A percentile compares a stretch with the other conserved stretches of the same genome.
Conservation (phyloP, 2,113 vertebrate genomes). For the Chelonoidis abingdonii region DNA sequence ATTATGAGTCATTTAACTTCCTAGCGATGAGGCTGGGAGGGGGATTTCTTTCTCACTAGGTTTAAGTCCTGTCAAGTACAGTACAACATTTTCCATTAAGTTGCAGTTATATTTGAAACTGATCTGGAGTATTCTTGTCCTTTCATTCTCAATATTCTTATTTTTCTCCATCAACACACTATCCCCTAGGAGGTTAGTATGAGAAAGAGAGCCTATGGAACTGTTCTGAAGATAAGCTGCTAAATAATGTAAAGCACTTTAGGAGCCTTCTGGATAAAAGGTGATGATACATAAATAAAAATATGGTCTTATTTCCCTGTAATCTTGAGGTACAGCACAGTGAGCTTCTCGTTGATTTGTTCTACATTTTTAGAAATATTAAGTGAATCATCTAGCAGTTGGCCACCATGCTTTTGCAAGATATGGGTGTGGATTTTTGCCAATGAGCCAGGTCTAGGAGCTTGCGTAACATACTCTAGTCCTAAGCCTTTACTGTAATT, state of each 20-base stretch:
- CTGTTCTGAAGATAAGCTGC: background rate
- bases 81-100: background rate
- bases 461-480: background rate
- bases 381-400: background rate
- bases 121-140: background rate
- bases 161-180: background rate
- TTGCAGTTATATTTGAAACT: background rate
- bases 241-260: background rate
- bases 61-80: background rate
- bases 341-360: background rate
- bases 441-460: background rate
- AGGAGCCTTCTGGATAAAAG: background rate
- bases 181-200: background rate
- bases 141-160: background rate
- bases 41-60: background rate
- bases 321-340: background rate
- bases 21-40: background rate
- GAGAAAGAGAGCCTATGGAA: background rate
- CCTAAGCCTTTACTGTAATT: constrained; percentile 6
- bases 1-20: background rate
- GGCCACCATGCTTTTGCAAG: background rate
- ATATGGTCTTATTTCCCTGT: background rate
- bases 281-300: background rate
- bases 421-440: constrained; percentile 1
- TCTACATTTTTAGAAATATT: background rate